These are phyloP conservation scores for Drosophila paulistorum DNA, from an alignment of 1,140 invertebrate species.

Conservation along the genomic window DNA sequence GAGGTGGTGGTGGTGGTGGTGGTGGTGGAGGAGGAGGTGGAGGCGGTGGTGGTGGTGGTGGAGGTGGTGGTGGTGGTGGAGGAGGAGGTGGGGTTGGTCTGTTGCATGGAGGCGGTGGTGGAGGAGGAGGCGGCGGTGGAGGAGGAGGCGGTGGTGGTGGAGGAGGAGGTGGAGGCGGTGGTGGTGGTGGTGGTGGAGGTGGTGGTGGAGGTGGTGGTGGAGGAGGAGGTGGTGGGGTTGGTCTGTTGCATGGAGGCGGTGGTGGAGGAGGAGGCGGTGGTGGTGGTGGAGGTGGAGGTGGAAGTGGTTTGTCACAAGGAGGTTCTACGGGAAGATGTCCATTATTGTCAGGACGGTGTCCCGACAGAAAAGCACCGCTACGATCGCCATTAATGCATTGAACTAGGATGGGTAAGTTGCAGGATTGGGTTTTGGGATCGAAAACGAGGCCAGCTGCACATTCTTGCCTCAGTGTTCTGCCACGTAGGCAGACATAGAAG, in stretches of 20 bases:
- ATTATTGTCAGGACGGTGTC: conserved; percentile 12
- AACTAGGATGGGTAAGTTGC: conserved; percentile 49
- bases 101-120: background rate
- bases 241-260: background rate
- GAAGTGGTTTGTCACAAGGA: conserved; percentile 26
- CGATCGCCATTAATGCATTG: conserved; percentile 57
- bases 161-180: no score
- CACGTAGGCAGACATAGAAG: conserved; percentile 57
- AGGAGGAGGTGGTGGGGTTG: background rate
- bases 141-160: no score
- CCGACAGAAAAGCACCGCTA: conserved; percentile 1
- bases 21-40: no score
- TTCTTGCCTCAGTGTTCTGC: conserved; percentile 44
- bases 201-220: background rate
- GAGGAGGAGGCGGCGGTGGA: background rate
- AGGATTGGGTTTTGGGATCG: conserved; percentile 43
- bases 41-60: background rate
- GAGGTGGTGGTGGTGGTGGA: background rate
- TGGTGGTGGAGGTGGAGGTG: background rate
- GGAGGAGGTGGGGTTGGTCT: background rate
- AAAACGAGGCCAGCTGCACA: conserved; percentile 47
- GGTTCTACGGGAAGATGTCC: conserved; percentile 12
- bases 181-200: no score
- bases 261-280: background rate
- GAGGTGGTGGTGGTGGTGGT: background rate